Percentiles rank a stretch among this genome's conserved stretches.
phyloP scores from a whole-genome alignment of 2,888 invertebrate genomes.

The Copidosoma aretas region DNA sequence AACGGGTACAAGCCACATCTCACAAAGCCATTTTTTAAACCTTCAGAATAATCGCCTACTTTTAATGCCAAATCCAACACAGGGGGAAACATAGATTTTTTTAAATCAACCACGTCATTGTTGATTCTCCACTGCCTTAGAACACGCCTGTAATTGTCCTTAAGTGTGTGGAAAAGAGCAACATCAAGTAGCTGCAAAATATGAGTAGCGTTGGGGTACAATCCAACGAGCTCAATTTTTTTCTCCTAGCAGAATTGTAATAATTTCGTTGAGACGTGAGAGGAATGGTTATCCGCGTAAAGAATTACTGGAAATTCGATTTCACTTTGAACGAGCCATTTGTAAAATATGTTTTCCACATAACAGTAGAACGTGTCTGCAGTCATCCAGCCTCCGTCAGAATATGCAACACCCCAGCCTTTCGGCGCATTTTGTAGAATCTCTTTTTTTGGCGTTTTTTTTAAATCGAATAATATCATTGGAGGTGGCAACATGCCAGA shows the following conservation, averaged over 20 bases:
- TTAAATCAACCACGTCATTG: neutral
- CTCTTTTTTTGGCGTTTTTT: neutral
- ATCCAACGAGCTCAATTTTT: neutral
- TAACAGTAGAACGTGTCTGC: neutral
- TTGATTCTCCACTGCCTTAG: neutral
- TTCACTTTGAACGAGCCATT: neutral
- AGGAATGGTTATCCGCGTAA: neutral
- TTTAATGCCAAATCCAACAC: neutral
- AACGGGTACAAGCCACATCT: neutral
- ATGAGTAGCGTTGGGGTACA: neutral
- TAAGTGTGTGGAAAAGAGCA: neutral
- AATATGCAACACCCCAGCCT: neutral
- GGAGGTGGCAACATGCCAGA: neutral
- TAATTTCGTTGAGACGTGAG: neutral
- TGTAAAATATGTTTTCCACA: neutral
- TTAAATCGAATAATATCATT: neutral
- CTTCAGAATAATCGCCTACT: neutral
- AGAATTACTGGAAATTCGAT: neutral
- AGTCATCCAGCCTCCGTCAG: neutral
- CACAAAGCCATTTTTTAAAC: neutral
- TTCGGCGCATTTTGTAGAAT: neutral
- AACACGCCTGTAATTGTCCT: neutral
- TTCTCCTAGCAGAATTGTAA: neutral
- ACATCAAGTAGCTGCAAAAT: neutral
- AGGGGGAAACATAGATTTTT: neutral